Conservation (phyloP, 2,113 vertebrate species). For the Galeopterus variegatus region DNA sequence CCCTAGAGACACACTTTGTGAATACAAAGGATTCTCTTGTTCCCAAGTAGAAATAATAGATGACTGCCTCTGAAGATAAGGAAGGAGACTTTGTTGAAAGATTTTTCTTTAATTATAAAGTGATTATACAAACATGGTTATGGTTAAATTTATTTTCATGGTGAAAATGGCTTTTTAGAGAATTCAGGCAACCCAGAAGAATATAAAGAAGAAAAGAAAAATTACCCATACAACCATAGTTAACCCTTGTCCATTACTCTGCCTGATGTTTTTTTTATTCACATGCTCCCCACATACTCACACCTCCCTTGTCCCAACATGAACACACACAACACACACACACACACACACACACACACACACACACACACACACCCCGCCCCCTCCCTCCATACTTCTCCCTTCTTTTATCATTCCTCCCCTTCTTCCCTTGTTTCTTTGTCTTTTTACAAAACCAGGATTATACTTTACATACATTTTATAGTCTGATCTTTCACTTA, state of each 20-base stretch:
- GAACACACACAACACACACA: neutral
- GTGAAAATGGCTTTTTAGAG: conserved; percentile 21
- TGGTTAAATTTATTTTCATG: conserved; percentile 51
- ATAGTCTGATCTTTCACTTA: conserved; percentile 26
- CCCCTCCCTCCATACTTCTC: too few species aligned
- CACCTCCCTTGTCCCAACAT: neutral
- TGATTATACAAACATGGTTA: conserved; percentile 13
- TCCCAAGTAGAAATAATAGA: neutral
- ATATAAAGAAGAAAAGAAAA: conserved; percentile 46
- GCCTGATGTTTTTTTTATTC: neutral
- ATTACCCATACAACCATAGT: neutral
- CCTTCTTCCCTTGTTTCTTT: neutral
- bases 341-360: neutral
- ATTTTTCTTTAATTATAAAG: conserved; percentile 45
- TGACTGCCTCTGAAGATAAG: neutral
- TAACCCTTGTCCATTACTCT: neutral
- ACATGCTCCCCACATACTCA: neutral
- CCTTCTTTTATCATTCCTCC: neutral
- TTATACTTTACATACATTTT: neutral
- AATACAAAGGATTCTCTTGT: neutral
- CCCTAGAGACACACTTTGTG: neutral
- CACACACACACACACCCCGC: neutral
- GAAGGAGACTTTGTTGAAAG: conserved; percentile 26
- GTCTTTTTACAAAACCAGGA: conserved; percentile 5
- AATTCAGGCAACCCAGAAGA: conserved; percentile 41